These are phyloP conservation scores for Nomada ruficornis DNA, from an alignment of 2,888 invertebrate genomes.

Conservation along the genomic window DNA sequence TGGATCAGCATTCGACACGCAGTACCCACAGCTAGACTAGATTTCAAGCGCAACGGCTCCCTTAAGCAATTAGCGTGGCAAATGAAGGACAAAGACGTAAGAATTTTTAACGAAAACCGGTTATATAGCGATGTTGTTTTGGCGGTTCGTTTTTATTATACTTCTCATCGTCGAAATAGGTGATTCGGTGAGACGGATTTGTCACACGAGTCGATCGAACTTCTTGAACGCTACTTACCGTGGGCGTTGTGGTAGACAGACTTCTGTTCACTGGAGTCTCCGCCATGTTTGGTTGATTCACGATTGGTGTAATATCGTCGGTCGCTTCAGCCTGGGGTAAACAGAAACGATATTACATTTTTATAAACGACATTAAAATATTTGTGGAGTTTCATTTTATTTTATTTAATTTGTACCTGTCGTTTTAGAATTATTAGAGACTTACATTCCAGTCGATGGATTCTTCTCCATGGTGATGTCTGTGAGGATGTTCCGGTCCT, in stretches of 20 bases:
- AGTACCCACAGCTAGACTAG: constrained; percentile 65
- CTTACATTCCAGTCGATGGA: constrained; percentile 70
- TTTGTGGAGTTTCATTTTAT: no score
- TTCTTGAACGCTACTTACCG: constrained; percentile 49
- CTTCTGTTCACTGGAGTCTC: constrained; percentile 61
- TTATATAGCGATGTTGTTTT: constrained; percentile 31
- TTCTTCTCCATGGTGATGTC: constrained; percentile 84
- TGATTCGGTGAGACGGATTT: constrained; percentile 18
- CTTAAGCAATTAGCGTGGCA: constrained; percentile 68
- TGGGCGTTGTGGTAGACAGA: neutral
- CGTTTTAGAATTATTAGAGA: neutral
- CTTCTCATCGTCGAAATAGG: neutral
- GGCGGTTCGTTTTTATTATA: neutral
- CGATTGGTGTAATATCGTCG: constrained; percentile 72
- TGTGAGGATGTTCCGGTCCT: constrained; percentile 80
- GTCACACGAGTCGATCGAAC: neutral
- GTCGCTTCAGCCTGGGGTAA: constrained; percentile 70
- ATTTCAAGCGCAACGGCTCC: constrained; percentile 64
- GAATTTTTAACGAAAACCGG: constrained; percentile 59
- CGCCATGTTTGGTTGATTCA: constrained; percentile 66
- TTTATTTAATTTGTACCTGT: neutral
- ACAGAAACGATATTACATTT: neutral
- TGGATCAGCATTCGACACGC: constrained; percentile 47
- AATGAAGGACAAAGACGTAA: constrained; percentile 59
- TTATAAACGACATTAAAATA: neutral